Evolutionary conservation across 53 echinoderm and acorn worm genomes (phyloP).

Genomic region (Echinarachnius parma): DNA sequence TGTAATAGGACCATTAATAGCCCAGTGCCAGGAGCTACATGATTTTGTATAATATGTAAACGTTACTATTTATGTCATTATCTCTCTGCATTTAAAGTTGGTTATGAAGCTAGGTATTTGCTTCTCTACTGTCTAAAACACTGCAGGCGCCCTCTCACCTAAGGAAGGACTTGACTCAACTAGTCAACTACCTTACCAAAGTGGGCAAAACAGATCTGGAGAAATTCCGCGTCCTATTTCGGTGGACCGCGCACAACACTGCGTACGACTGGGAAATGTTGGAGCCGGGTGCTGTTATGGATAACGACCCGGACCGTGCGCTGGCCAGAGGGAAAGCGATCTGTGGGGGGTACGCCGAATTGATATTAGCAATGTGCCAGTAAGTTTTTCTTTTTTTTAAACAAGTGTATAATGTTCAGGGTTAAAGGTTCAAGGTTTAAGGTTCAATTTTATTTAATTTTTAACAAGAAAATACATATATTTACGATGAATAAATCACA

Average conservation of each 20-base stretch:
- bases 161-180: constrained; percentile 6
- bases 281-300: not conserved
- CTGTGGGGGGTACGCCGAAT: constrained; percentile 36
- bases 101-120: too few species aligned
- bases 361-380: constrained; percentile 46
- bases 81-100: too few species aligned
- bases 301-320: constrained; percentile 40
- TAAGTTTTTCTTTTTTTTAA: too few species aligned
- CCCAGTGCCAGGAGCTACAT: too few species aligned
- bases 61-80: too few species aligned
- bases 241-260: constrained; percentile 51
- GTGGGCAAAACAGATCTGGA: constrained; percentile 32
- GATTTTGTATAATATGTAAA: too few species aligned
- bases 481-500: too few species aligned
- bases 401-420: too few species aligned
- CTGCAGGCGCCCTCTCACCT: constrained; percentile 38
- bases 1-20: too few species aligned
- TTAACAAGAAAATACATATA: too few species aligned
- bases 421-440: too few species aligned
- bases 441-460: too few species aligned
- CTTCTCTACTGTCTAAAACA: not conserved
- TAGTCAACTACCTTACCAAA: constrained; percentile 43
- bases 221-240: constrained; percentile 48
- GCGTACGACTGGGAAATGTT: constrained; percentile 28
- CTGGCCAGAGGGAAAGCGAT: constrained; percentile 25